Conservation (phyloP, 2,113 vertebrate species). For the Uropsilus gracilis region DNA sequence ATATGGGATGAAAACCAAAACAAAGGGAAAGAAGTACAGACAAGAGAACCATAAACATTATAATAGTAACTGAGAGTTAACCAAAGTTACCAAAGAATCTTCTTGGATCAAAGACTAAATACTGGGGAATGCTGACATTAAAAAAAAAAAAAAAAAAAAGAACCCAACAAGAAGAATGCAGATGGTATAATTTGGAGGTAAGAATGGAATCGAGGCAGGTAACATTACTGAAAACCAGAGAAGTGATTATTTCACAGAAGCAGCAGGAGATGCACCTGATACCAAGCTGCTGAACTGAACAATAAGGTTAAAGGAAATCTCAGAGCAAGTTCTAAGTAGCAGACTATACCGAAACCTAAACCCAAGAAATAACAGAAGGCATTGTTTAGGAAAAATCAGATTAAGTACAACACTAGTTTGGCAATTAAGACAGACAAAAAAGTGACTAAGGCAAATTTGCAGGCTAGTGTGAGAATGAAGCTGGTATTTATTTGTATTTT, state of each 20-base stretch:
- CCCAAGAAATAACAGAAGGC: neutral
- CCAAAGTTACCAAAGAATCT: neutral
- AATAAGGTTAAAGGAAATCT: neutral
- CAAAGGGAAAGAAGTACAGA: slow-evolving; percentile 3
- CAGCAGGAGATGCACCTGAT: neutral
- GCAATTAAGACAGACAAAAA: neutral
- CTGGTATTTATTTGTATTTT: neutral
- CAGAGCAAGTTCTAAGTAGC: neutral
- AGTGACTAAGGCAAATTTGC: neutral
- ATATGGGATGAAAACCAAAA: neutral
- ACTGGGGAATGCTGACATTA: neutral
- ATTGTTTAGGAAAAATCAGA: neutral
- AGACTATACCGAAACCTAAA: neutral
- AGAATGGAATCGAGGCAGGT: neutral
- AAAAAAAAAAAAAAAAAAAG: neutral
- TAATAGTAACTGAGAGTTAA: neutral
- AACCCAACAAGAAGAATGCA: neutral
- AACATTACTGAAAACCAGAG: neutral
- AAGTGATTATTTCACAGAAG: neutral
- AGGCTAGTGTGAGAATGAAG: neutral
- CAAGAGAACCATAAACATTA: neutral
- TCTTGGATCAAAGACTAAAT: neutral
- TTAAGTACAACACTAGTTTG: neutral
- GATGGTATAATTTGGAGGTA: neutral
- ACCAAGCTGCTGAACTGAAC: neutral